These are phyloP conservation scores for Callipepla squamata DNA, from an alignment of 2,113 vertebrate species.

Conservation along the genomic window DNA sequence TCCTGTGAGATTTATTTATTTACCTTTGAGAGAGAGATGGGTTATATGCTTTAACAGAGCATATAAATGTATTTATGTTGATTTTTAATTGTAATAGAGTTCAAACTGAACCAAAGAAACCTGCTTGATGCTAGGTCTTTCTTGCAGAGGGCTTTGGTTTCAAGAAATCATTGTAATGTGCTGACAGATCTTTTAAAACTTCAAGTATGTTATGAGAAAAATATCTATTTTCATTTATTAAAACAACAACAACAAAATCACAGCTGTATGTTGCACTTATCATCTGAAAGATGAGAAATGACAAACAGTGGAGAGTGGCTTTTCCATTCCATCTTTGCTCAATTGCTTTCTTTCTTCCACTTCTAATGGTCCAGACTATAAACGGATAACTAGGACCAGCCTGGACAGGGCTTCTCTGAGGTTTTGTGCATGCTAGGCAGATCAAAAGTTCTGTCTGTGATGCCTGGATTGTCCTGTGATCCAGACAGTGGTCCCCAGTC, in stretches of 20 bases:
- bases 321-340: not conserved
- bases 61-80: not conserved
- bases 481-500: not conserved
- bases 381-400: not conserved
- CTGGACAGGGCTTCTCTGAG: not conserved
- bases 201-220: not conserved
- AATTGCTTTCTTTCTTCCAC: not conserved
- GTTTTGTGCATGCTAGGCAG: not conserved
- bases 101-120: not conserved
- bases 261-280: not conserved
- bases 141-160: not conserved
- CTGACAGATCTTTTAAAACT: not conserved
- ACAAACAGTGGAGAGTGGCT: not conserved
- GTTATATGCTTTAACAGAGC: no score
- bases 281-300: not conserved
- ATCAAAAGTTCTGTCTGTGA: not conserved
- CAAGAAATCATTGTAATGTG: not conserved
- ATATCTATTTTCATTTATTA: not conserved
- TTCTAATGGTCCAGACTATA: not conserved
- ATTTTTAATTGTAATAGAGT: not conserved
- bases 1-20: not conserved
- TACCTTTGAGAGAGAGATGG: not conserved
- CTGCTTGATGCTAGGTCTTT: not conserved
- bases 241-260: not conserved
- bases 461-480: not conserved